A percentile compares a stretch with the other conserved stretches of the same genome.
Conservation (phyloP, 2,888 invertebrate species). For the Scaptomyza caliginosa region DNA sequence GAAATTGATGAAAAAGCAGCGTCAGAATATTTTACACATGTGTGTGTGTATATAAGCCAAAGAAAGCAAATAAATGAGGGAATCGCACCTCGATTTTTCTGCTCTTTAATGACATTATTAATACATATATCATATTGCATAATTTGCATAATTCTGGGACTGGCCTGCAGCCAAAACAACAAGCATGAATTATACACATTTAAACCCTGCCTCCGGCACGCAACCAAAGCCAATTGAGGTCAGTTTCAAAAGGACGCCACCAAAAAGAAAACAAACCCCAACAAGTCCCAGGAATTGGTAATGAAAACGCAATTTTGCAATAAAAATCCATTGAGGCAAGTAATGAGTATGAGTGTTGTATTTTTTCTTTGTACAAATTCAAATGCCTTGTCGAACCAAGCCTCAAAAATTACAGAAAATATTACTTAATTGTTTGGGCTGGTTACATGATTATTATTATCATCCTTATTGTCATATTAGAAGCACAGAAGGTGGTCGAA, state of each 20-base stretch:
- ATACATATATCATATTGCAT: slow-evolving; percentile 41
- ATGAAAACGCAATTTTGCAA: slow-evolving; percentile 74
- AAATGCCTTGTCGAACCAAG: slow-evolving; percentile 22
- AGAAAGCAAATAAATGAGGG: too few species aligned
- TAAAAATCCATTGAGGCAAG: slow-evolving; percentile 65
- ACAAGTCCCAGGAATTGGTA: slow-evolving; percentile 39
- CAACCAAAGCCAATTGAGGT: slow-evolving; percentile 36
- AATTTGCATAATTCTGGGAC: slow-evolving; percentile 51
- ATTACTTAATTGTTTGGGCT: slow-evolving; percentile 61
- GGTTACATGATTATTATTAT: slow-evolving; percentile 8
- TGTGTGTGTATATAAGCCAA: background rate
- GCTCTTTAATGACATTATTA: slow-evolving; percentile 35
- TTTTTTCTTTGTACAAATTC: slow-evolving; percentile 1
- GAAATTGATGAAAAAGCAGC: slow-evolving; percentile 23
- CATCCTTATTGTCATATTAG: slow-evolving; percentile 47
- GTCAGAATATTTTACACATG: slow-evolving; percentile 1
- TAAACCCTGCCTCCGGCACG: slow-evolving; percentile 10
- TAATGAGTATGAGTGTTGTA: slow-evolving; percentile 23
- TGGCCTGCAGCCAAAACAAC: slow-evolving; percentile 22
- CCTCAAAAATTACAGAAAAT: slow-evolving; percentile 36
- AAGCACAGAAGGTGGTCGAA: slow-evolving; percentile 56
- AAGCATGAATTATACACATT: slow-evolving; percentile 19
- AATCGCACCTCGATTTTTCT: too few species aligned
- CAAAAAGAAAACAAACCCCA: slow-evolving; percentile 8
- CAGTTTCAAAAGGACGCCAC: slow-evolving; percentile 4